Evolutionary conservation across 53 echinoderm and acorn worm species (phyloP).

Genomic region (Echinarachnius parma): DNA sequence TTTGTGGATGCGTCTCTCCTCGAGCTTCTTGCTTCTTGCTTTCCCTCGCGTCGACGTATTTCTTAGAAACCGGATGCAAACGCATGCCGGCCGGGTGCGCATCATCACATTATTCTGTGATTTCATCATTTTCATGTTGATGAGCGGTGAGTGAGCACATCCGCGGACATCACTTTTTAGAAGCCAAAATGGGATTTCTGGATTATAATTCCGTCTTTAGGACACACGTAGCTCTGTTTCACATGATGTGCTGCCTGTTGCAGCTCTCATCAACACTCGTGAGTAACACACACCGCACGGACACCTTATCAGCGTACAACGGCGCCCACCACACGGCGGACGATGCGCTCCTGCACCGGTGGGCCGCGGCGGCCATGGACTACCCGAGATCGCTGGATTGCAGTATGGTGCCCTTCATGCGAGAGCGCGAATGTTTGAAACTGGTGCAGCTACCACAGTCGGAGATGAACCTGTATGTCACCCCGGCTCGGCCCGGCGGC

Average conservation of each 20-base stretch:
- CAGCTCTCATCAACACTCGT: conserved; percentile 37
- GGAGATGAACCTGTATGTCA: conserved; percentile 81
- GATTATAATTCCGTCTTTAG: conserved; percentile 18
- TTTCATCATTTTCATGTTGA: no score
- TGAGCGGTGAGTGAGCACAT: no score
- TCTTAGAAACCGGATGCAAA: no score
- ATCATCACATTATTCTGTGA: no score
- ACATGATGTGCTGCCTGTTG: conserved; percentile 35
- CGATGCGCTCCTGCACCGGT: conserved; percentile 57
- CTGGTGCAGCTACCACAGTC: conserved; percentile 47
- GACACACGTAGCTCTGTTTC: conserved; percentile 27
- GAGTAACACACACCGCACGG: conserved; percentile 37
- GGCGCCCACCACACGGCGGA: conserved; percentile 28
- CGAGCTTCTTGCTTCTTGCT: no score
- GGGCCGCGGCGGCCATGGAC: conserved; percentile 61
- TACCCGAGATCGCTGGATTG: conserved; percentile 74
- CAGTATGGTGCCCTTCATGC: conserved; percentile 58
- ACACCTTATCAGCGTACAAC: conserved; percentile 23
- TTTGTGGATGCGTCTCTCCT: no score
- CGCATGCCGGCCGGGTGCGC: no score
- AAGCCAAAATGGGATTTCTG: conserved; percentile 34
- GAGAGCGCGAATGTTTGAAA: conserved; percentile 64
- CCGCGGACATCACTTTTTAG: no score
- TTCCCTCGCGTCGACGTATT: no score
- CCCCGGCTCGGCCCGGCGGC: conserved; percentile 53